phyloP scores from a whole-genome alignment of 2,113 vertebrate species.

The Phalacrocorax pelagicus region DNA sequence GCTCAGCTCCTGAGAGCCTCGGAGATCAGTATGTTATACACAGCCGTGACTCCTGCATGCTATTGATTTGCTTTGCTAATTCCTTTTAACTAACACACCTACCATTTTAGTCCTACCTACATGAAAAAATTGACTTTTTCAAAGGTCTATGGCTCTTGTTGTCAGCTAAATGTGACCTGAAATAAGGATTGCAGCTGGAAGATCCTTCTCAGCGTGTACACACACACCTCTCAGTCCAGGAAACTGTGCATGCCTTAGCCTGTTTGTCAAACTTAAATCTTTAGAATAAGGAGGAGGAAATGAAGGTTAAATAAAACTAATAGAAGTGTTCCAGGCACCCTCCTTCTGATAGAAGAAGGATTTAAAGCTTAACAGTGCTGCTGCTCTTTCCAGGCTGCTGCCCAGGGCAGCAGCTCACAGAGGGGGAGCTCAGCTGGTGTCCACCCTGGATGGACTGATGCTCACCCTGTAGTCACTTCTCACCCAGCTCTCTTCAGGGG shows the following conservation, averaged over 20 bases:
- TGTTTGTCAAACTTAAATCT: background rate
- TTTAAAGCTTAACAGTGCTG: background rate
- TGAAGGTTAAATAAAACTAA: background rate
- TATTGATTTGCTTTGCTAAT: background rate
- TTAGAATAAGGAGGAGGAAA: background rate
- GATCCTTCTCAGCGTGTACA: background rate
- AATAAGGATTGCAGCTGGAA: background rate
- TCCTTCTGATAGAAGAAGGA: background rate
- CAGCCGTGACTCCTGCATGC: background rate
- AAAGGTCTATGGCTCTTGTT: background rate
- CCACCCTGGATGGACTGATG: background rate
- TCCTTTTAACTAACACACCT: background rate
- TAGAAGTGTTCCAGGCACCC: background rate
- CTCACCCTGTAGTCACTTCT: background rate
- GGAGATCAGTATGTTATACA: background rate
- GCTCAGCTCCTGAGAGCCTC: background rate
- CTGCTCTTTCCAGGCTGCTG: background rate
- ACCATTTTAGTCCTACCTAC: background rate
- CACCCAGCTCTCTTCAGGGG: background rate
- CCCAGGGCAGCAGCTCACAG: background rate
- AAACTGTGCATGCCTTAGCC: accelerated
- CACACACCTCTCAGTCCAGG: background rate
- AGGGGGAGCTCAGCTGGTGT: background rate
- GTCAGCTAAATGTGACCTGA: background rate
- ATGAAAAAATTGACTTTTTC: background rate